Base-by-base conservation (phyloP, 1,140 invertebrate species). In the Dendroctonus valens region DNA sequence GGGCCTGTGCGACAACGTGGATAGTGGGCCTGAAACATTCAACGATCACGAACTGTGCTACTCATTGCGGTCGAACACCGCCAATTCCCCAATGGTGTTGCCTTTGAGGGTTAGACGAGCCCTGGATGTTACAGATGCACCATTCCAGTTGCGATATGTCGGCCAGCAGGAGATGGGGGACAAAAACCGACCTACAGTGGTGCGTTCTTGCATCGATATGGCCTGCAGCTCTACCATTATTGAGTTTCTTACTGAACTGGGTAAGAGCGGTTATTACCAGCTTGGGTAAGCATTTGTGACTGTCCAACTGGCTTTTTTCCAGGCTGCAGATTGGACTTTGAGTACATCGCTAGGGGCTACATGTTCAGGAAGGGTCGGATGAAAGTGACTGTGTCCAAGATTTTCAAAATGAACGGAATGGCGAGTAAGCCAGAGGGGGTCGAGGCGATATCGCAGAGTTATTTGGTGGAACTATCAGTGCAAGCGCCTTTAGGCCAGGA, bases 301-400 rank as follows among this genome's bases (percentile, higher is more conserved):
- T 26, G 1, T 2, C 26, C 26, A 26, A 26, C 26, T 26, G 26
- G 26, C 26, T 26, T 26, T 26, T n/a, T 3, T 15, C 46, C 41
- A 67, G 96, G 96, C 7, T 94, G 91, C 74, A 82, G 91, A 67
- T 79, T 93, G 53, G 96, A 98, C 75, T 97, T 94, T 83, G 96
- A 98, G 81, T 98, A 93, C 77, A 91, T 94, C 71, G 87, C 92
- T 0, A 89, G 94, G 81, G 96, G 96, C 11, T 96, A 92, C 72
- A 94, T 98, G 87, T 98, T 98, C 74, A 85, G 94, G 54, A 98
- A 98, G 82, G 96, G 96, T 0, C 83, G 95, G 75, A 96, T 98
- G 92, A 98, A 98, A 79, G 91, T 97, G 3, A 96, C 93, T 3
- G 94, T 98, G 0, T 93, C 93, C 0, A 98, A 98, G 80, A 89